Evolutionary conservation across 2,797 vertebrate genomes (phyloP).

Genomic region (Enteromius radiatus): DNA sequence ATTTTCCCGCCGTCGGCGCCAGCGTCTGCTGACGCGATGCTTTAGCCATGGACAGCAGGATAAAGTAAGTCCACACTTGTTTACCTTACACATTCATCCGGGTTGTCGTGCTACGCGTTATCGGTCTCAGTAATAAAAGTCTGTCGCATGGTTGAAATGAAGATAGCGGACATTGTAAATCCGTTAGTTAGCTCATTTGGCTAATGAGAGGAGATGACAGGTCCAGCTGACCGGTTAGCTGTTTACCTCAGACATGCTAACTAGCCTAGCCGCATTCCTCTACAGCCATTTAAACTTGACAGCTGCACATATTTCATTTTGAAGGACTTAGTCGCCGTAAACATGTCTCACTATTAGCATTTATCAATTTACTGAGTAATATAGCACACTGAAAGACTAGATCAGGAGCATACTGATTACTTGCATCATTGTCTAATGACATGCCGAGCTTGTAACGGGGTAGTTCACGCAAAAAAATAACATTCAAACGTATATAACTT

Average conservation of each 20-base stretch:
- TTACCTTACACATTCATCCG: slow-evolving; percentile 8
- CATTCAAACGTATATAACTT: not conserved
- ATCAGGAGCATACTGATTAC: not conserved
- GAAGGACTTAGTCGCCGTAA: not conserved
- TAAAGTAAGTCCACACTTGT: slow-evolving; percentile 82
- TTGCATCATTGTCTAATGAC: not conserved
- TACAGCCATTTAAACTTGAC: slow-evolving; percentile 28
- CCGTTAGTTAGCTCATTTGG: not conserved
- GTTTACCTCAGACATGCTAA: slow-evolving; percentile 38
- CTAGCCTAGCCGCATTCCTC: slow-evolving; percentile 44
- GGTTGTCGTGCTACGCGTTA: not conserved
- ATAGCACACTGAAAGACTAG: not conserved
- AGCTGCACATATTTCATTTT: not conserved
- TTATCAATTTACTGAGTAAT: not conserved
- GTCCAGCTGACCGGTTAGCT: slow-evolving; percentile 60
- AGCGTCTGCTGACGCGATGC: slow-evolving; percentile 83
- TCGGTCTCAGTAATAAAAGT: not conserved
- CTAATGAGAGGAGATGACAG: not conserved
- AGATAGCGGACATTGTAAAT: not conserved
- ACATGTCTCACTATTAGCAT: not conserved
- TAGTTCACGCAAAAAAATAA: no score
- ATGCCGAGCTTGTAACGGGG: not conserved
- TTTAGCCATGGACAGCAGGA: slow-evolving; percentile 91
- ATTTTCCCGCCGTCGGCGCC: slow-evolving; percentile 58
- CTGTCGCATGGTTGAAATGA: not conserved